Base-by-base conservation (phyloP, 2,113 vertebrate genomes). In the Ciconia stormi region DNA sequence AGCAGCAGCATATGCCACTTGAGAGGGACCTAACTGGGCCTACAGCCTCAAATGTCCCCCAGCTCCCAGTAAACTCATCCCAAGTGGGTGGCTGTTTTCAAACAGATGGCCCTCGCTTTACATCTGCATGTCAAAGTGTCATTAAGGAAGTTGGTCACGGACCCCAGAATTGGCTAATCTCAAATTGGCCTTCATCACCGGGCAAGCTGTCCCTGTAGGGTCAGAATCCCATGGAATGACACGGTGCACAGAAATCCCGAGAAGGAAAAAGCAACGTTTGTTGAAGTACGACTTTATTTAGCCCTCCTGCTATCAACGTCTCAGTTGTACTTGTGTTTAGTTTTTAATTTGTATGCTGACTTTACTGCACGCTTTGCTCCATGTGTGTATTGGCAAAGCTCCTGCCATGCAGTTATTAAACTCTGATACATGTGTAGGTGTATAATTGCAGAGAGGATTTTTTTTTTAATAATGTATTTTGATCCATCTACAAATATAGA, bases 351-450 rank as follows among this genome's bases (percentile, higher is more conserved):
- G 46, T 7, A 38, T 7, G 34, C 55, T 78, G 61, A 63, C 55
- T 95, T 67, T 22, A 44, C 81, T 36, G 11, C 70, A 52, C 38
- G 7, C 85, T 86, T 78, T 53, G 55, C 72, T 72, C 55, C 66
- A 11, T 18, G 87, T 73, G 65, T 73, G 76, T 32, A 52, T 61
- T 93, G 95, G 91, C 93, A 95, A 63, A 67, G 76, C 88, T 95
- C 89, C 89, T 66, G 52, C 80, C 42, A 47, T n/a, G 65, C 69
- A 61, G 59, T 95, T 92, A 83, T 88, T 90, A 91, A 93, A 91
- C 95, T 87, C 73, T 53, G 58, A 73, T 96, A 38, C 52, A 69
- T 49, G 29, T 87, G 93, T 92, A 96, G 94, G 91, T 87, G 93
- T 89, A 20, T 94, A 89, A 97, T 94, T 97, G 90, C 85, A 59